Evolutionary conservation across 2,113 vertebrate species (phyloP).

Genomic region (Platysteira castanea): DNA sequence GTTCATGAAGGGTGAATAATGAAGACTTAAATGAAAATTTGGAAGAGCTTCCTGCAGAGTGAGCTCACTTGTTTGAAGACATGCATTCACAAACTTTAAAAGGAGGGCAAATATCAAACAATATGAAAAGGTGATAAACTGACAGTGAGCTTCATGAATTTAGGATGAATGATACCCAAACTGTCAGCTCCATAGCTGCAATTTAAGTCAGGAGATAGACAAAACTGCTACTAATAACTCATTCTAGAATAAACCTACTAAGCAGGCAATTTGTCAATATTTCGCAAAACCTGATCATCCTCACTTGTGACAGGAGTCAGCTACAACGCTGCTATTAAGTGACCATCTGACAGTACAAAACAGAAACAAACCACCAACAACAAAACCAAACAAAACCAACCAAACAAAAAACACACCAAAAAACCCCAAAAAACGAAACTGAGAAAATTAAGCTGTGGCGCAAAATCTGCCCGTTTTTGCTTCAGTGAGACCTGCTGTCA

Average conservation of each 20-base stretch:
- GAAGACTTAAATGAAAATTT: not conserved
- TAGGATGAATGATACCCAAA: not conserved
- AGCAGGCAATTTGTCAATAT: not conserved
- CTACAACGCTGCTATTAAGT: not conserved
- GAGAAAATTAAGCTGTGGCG: not conserved
- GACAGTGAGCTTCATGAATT: not conserved
- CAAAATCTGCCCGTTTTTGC: not conserved
- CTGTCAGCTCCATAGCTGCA: not conserved
- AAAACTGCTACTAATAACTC: not conserved
- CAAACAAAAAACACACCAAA: not conserved
- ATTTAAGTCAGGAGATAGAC: not conserved
- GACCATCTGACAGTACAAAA: not conserved
- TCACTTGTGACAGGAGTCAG: not conserved
- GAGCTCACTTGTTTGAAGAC: not conserved
- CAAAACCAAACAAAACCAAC: not conserved
- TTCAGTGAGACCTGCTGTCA: not conserved
- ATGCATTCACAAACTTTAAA: not conserved
- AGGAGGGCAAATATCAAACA: not conserved
- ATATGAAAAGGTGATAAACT: not conserved
- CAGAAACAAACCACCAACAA: accelerated
- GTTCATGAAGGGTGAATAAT: not conserved
- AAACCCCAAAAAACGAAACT: not conserved
- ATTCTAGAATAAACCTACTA: not conserved
- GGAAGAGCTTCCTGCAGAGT: not conserved
- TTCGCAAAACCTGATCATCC: not conserved